Evolutionary conservation across 2,797 vertebrate species (phyloP).

Genomic region (Onychomys arenicola): DNA sequence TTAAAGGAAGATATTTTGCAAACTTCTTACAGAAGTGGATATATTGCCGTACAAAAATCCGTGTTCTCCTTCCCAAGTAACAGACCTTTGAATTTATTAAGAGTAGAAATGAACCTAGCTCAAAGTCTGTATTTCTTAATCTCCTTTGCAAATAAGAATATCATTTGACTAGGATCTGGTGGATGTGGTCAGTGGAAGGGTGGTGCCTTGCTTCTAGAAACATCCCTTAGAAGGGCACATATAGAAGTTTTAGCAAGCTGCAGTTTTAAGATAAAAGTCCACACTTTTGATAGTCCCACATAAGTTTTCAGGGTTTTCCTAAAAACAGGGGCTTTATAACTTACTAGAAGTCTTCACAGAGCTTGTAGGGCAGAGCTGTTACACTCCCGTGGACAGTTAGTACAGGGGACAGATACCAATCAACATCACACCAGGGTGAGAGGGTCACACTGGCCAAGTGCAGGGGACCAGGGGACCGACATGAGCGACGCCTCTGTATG

Average conservation of each 20-base stretch:
- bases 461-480: background rate
- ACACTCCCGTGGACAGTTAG: background rate
- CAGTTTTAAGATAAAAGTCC: background rate
- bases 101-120: background rate
- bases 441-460: background rate
- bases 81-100: background rate
- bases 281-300: background rate
- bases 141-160: background rate
- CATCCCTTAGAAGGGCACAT: background rate
- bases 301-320: background rate
- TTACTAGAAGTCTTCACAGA: background rate
- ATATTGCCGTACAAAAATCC: background rate
- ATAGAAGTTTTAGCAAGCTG: background rate
- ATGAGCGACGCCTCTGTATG: background rate
- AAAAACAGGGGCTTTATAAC: background rate
- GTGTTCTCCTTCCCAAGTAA: constrained; percentile 8
- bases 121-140: background rate
- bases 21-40: background rate
- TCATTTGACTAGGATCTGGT: background rate
- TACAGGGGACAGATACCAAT: background rate
- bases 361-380: background rate
- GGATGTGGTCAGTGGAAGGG: background rate
- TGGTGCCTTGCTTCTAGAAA: background rate
- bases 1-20: background rate
- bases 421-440: background rate